Conservation (phyloP, 2,888 invertebrate genomes). For the Calliphora vomitoria region DNA sequence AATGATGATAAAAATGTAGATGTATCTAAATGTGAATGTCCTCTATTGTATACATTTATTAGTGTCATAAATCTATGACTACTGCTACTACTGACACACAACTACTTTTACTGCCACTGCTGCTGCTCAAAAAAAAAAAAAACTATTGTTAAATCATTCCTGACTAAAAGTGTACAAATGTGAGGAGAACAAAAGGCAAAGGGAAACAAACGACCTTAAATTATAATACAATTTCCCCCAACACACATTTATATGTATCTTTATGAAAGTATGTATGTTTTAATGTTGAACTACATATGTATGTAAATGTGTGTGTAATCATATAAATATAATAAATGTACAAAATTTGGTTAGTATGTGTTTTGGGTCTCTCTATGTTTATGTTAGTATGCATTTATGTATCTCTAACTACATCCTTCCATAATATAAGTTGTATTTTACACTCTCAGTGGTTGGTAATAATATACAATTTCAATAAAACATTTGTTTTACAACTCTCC, state of each 20-base stretch:
- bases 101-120: constrained; percentile 13
- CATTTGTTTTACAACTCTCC: constrained; percentile 72
- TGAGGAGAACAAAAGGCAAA: constrained; percentile 13
- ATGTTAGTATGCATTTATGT: constrained; percentile 3
- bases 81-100: constrained; percentile 52
- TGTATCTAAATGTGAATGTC: constrained; percentile 64
- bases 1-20: constrained; percentile 61
- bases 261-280: background rate
- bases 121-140: constrained; percentile 20
- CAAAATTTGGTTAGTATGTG: constrained; percentile 30
- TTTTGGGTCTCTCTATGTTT: background rate
- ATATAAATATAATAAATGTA: constrained; percentile 41
- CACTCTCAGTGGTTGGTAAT: constrained; percentile 62
- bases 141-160: constrained; percentile 64
- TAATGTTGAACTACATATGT: background rate
- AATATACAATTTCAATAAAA: constrained; percentile 74
- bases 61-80: constrained; percentile 69
- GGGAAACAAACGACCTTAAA: constrained; percentile 70
- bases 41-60: constrained; percentile 69
- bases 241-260: constrained; percentile 12
- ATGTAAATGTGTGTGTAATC: constrained; percentile 11
- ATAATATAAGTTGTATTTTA: constrained; percentile 59
- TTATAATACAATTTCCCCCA: constrained; percentile 69
- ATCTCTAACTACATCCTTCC: constrained; percentile 57
- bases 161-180: constrained; percentile 47